These are phyloP conservation scores for Notechis scutatus DNA, from an alignment of 2,113 vertebrate genomes.

Conservation along the genomic window DNA sequence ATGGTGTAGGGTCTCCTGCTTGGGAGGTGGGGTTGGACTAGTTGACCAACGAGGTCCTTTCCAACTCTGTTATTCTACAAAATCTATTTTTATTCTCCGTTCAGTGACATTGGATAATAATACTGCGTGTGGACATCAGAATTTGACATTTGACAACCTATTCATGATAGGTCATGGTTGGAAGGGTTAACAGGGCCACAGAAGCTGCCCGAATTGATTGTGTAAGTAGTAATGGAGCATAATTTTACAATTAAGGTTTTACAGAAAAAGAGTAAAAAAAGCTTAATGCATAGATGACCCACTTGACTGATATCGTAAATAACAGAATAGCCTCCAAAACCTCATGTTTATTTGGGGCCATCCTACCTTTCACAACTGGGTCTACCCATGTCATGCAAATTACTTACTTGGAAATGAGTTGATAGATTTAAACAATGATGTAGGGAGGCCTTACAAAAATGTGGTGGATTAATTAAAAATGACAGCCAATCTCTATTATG, in stretches of 20 bases:
- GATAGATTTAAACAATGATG: background rate
- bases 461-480: background rate
- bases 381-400: background rate
- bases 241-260: background rate
- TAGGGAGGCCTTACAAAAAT: background rate
- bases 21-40: too few relatives aligned
- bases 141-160: background rate
- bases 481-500: background rate
- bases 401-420: background rate
- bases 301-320: background rate
- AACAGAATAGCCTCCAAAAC: background rate
- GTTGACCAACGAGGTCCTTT: too few relatives aligned
- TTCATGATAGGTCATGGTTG: background rate
- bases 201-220: background rate
- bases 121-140: background rate
- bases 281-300: background rate
- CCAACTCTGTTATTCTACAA: too few relatives aligned
- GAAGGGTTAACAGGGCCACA: background rate
- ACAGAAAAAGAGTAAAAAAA: background rate
- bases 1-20: too few relatives aligned
- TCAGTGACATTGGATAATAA: background rate
- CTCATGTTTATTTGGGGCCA: background rate
- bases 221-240: background rate
- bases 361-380: background rate
- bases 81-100: background rate